A percentile compares a stretch with the other conserved stretches of the same genome.
These are phyloP conservation scores for Trachelus stipa DNA, from an alignment of 2,888 invertebrate genomes.

Conservation along the genomic window DNA sequence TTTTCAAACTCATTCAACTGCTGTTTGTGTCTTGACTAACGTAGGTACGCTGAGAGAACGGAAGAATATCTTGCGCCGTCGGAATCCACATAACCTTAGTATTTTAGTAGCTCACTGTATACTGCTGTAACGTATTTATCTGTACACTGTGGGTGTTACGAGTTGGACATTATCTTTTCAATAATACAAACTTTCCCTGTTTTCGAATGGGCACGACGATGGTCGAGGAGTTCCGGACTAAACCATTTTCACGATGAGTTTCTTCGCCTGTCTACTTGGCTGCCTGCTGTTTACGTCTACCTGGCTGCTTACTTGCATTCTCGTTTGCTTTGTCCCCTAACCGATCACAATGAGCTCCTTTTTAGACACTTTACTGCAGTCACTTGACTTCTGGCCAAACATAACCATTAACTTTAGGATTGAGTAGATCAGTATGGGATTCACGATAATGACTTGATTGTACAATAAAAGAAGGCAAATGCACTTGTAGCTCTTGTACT, in stretches of 20 bases:
- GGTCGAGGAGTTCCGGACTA: background rate
- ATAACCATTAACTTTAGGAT: background rate
- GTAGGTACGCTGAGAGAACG: background rate
- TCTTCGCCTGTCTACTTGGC: background rate
- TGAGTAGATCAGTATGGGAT: background rate
- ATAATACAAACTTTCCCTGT: background rate
- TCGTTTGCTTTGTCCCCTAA: background rate
- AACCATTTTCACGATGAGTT: background rate
- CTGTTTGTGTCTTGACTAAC: background rate
- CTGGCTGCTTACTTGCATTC: background rate
- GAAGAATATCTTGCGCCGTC: conserved; percentile 39
- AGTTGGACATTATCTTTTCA: background rate
- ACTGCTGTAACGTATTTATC: background rate
- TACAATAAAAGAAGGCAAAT: background rate
- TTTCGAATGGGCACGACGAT: background rate
- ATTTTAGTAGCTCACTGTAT: background rate
- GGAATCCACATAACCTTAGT: conserved; percentile 32
- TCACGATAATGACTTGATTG: background rate
- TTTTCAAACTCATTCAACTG: background rate
- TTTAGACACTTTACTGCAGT: background rate
- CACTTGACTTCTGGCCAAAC: background rate
- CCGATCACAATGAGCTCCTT: background rate
- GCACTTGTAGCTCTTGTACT: background rate
- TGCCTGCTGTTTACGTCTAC: background rate
- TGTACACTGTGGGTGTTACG: background rate